Evolutionary conservation across 2,113 vertebrate species (phyloP).

Genomic region (Narcine bancroftii): DNA sequence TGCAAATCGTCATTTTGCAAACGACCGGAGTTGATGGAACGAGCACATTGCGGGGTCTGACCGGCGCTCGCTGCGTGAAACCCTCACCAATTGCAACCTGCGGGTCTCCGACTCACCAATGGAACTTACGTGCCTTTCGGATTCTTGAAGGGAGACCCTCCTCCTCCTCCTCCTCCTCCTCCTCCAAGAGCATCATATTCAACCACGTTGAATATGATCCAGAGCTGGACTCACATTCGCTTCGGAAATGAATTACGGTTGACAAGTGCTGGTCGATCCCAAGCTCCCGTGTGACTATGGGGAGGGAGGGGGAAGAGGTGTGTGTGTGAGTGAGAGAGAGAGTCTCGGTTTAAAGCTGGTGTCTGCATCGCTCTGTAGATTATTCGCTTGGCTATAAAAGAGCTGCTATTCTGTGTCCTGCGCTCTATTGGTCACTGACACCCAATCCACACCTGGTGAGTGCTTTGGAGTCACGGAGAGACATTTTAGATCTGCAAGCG

Average conservation of each 20-base stretch:
- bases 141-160: neutral
- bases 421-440: slow-evolving; percentile 56
- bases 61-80: neutral
- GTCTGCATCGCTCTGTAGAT: neutral
- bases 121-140: neutral
- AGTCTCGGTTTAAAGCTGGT: neutral
- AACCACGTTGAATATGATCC: neutral
- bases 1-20: neutral
- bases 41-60: neutral
- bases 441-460: slow-evolving; percentile 64
- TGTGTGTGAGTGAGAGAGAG: neutral
- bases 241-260: neutral
- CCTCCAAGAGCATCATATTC: neutral
- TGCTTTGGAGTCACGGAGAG: slow-evolving; percentile 38
- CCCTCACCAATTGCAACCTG: neutral
- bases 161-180: neutral
- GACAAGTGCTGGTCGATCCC: neutral
- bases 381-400: too few relatives aligned
- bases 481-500: neutral
- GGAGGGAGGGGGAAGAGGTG: neutral
- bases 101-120: neutral
- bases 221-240: neutral
- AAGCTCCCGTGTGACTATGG: neutral
- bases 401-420: slow-evolving; percentile 44
- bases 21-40: neutral